Evolutionary conservation across 2,113 vertebrate species (phyloP).

Genomic region (Trichomycterus rosablanca): DNA sequence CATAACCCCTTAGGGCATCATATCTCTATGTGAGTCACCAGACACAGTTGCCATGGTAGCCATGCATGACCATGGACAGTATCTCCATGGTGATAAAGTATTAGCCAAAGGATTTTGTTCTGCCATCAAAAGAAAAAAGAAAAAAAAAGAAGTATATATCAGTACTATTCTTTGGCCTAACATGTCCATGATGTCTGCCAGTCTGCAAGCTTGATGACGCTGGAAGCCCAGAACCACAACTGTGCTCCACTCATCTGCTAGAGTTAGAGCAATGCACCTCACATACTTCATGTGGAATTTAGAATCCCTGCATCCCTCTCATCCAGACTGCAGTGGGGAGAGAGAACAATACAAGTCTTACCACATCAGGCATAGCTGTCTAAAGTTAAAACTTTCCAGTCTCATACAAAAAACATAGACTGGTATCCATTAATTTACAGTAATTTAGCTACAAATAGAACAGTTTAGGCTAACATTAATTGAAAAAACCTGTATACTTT

Average conservation of each 20-base stretch:
- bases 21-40: constrained; percentile 50
- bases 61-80: constrained; percentile 62
- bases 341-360: neutral
- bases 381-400: too few species aligned
- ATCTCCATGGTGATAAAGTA: constrained; percentile 61
- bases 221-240: constrained; percentile 47
- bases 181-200: constrained; percentile 62
- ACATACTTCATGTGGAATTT: constrained; percentile 51
- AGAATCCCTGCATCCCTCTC: constrained; percentile 57
- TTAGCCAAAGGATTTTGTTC: constrained; percentile 4
- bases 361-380: too few species aligned
- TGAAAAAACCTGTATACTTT: too few species aligned
- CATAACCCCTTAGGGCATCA: constrained; percentile 1
- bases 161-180: constrained; percentile 65
- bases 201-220: constrained; percentile 59
- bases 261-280: constrained; percentile 69
- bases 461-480: too few species aligned
- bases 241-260: constrained; percentile 43
- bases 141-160: constrained; percentile 28
- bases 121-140: constrained; percentile 12
- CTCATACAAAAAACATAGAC: too few species aligned
- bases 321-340: constrained; percentile 50
- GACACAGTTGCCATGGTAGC: constrained; percentile 67
- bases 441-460: too few species aligned
- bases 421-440: too few species aligned